Evolutionary conservation across 1,140 invertebrate species (phyloP).

Genomic region (Steinernema khuongi): DNA sequence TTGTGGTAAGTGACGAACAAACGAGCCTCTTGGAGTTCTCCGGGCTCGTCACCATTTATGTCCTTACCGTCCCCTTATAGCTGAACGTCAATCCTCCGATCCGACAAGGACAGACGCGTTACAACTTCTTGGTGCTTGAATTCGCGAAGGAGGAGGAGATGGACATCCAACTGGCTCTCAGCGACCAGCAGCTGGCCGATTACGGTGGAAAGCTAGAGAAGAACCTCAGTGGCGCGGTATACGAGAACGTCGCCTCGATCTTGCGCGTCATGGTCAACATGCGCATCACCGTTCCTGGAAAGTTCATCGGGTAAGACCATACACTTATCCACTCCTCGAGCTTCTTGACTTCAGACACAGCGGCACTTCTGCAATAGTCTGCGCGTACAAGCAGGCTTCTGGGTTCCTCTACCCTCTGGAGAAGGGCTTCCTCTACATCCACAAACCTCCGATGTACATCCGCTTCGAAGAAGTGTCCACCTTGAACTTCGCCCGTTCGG

Average conservation of each 20-base stretch:
- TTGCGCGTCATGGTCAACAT: conserved; percentile 91
- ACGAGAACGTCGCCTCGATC: conserved; percentile 87
- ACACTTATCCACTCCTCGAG: neutral
- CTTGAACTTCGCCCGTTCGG: conserved; percentile 93
- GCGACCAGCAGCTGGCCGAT: conserved; percentile 68
- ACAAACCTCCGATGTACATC: conserved; percentile 95
- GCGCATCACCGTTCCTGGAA: conserved; percentile 87
- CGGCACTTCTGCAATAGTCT: conserved; percentile 82
- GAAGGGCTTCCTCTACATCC: conserved; percentile 94
- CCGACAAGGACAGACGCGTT: conserved; percentile 94
- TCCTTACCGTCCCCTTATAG: conserved; percentile 62
- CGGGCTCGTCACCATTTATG: neutral
- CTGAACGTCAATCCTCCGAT: conserved; percentile 94
- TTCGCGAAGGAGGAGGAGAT: conserved; percentile 86
- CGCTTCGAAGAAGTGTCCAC: conserved; percentile 83
- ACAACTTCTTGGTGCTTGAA: conserved; percentile 85
- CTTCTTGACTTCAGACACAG: conserved; percentile 69
- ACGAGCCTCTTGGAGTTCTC: too few relatives aligned
- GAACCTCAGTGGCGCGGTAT: conserved; percentile 83
- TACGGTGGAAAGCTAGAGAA: conserved; percentile 80
- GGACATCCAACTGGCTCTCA: conserved; percentile 81
- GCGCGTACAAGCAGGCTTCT: conserved; percentile 95
- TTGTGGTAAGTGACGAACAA: conserved; percentile 83
- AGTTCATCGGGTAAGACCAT: conserved; percentile 70
- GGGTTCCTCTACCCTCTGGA: conserved; percentile 97